Percentiles rank a stretch among this genome's conserved stretches.
Conservation (phyloP, 2,797 vertebrate species). For the Melanogrammus aeglefinus region DNA sequence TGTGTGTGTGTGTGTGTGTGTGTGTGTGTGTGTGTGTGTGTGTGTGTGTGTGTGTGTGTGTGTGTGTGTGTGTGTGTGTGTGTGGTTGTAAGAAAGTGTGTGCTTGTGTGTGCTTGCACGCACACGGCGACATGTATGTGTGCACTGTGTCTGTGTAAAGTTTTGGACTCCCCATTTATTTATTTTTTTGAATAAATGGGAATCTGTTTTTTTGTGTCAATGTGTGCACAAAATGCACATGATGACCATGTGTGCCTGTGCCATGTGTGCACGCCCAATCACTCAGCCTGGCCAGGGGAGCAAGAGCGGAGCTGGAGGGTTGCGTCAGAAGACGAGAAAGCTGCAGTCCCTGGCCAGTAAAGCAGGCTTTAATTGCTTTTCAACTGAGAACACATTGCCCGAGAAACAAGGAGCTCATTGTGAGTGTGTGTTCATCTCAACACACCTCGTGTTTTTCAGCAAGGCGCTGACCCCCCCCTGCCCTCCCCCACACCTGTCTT, state of each 20-base stretch:
- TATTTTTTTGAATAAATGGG: conserved; percentile 1
- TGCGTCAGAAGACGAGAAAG: conserved; percentile 60
- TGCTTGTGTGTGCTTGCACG: conserved; percentile 15
- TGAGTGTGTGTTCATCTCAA: conserved; percentile 65
- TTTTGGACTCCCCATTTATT: neutral
- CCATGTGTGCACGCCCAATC: conserved; percentile 45
- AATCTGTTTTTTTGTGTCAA: conserved; percentile 13
- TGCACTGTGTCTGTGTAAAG: neutral
- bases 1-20: neutral
- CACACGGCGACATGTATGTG: neutral
- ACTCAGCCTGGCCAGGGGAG: conserved; percentile 44
- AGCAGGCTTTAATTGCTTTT: conserved; percentile 72
- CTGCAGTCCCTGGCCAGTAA: conserved; percentile 61
- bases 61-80: neutral
- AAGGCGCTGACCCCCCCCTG: conserved; percentile 50
- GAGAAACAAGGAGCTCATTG: conserved; percentile 74
- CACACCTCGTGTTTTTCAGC: conserved; percentile 66
- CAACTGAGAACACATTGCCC: conserved; percentile 70
- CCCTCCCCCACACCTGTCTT: conserved; percentile 43
- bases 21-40: neutral
- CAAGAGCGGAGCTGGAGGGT: conserved; percentile 55
- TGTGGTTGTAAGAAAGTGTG: neutral
- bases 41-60: neutral
- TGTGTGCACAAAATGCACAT: conserved; percentile 13
- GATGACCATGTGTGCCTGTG: conserved; percentile 8